Base-by-base conservation (phyloP, 1,140 invertebrate genomes). In the Drosophila dunni region DNA sequence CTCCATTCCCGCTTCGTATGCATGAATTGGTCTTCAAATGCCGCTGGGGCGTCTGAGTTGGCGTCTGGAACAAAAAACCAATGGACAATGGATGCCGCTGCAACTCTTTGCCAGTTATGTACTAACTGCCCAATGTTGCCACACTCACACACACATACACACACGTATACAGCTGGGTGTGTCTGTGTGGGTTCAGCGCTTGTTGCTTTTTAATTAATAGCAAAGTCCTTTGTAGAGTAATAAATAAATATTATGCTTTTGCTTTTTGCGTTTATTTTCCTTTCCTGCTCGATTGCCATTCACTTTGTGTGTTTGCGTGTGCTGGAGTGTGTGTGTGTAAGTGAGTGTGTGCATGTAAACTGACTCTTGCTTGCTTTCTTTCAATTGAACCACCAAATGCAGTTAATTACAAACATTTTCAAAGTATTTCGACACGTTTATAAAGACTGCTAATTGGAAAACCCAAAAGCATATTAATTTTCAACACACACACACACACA, bases 131-230 rank as follows among this genome's bases (percentile, higher is more conserved):
- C 38, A 48, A 46, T 34, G 46, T 50, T 60, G 20, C 38, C 57
- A 50, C 15, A 54, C n/a, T 44, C 24, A 29, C 24, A 29, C 24
- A 29, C 4, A 29, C 2, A 29, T 3, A 29, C 24, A 29, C 24
- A 29, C 24, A 24, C 24, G 3, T 29, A 5, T 29, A 29, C 24
- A 29, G 24, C 29, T 42, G 20, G 45, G 44, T 51, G 34, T 64
- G 29, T 65, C 7, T 42, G 20, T 54, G 63, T 38, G 56, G 20
- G 29, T 20, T 38, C 24, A 68, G 64, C 38, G 76, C 91, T 91
- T 91, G 90, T 91, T 91, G 90, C 90, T 91, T 91, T 91, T 91
- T 91, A 91, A 91, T 91, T 91, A 91, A 91, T 91, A 91, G 90
- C 90, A 91, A 90, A 90, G 90, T 91, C 90, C 90, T 91, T 91